Conservation (phyloP, 2,797 vertebrate species). For the Sus cebifrons region DNA sequence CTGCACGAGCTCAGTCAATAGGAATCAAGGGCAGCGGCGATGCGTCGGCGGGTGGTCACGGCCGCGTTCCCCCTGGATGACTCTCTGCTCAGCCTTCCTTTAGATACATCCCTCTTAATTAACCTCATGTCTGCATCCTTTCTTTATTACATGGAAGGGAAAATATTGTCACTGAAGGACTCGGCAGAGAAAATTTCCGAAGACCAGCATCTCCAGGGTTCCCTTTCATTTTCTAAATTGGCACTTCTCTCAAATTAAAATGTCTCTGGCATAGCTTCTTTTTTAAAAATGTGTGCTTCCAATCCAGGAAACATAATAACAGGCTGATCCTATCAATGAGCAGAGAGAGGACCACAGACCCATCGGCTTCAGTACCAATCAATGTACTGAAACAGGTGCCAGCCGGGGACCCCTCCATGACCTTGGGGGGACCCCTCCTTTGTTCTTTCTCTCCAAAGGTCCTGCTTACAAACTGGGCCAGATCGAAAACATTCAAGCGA, state of each 20-base stretch:
- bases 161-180: constrained; percentile 69
- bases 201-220: constrained; percentile 70
- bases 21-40: not conserved
- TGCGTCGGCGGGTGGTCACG: not conserved
- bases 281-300: constrained; percentile 54
- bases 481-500: not conserved
- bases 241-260: constrained; percentile 78
- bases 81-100: constrained; percentile 25
- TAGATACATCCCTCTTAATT: constrained; percentile 65
- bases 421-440: no score
- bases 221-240: constrained; percentile 78
- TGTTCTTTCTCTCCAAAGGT: not conserved
- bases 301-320: constrained; percentile 69
- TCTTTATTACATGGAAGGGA: constrained; percentile 25
- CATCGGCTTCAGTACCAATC: accelerated
- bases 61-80: not conserved
- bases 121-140: constrained; percentile 65
- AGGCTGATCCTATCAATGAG: not conserved
- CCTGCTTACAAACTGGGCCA: not conserved
- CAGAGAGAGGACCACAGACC: not conserved
- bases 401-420: accelerated
- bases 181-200: constrained; percentile 45
- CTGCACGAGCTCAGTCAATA: not conserved
- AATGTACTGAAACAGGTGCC: accelerated
- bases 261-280: constrained; percentile 53